These are phyloP conservation scores for Theretra japonica DNA, from an alignment of 2,888 invertebrate genomes.

Conservation along the genomic window DNA sequence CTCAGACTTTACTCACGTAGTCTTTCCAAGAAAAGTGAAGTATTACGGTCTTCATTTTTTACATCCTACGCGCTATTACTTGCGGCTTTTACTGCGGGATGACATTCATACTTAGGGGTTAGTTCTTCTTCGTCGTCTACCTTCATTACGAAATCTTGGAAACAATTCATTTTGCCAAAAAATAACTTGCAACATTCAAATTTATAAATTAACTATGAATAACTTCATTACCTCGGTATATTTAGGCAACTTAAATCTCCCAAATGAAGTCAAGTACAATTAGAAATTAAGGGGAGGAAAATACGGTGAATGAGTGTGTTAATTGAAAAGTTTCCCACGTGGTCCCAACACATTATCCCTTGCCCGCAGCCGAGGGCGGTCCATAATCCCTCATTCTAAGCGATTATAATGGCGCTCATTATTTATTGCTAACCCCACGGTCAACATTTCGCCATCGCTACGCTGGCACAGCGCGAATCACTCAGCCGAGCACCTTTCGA, in stretches of 20 bases:
- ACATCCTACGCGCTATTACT: neutral
- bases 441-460: conserved; percentile 16
- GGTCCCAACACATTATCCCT: conserved; percentile 17
- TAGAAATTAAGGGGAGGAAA: conserved; percentile 20
- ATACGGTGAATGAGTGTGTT: conserved; percentile 11
- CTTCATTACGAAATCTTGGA: no score
- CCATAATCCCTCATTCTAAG: conserved; percentile 5
- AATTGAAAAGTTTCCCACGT: conserved; percentile 22
- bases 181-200: neutral
- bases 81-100: neutral
- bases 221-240: neutral
- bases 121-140: no score
- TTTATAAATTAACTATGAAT: neutral
- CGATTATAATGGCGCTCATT: conserved; percentile 20
- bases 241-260: neutral
- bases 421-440: conserved; percentile 23
- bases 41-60: neutral
- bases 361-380: neutral
- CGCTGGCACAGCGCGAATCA: neutral
- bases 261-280: conserved; percentile 11
- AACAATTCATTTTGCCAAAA: neutral
- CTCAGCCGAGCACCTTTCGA: conserved; percentile 12
- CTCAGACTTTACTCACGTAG: neutral
- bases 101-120: neutral
- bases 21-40: neutral